Conservation (phyloP, 2,797 vertebrate genomes). For the Darevskia nairensis region DNA sequence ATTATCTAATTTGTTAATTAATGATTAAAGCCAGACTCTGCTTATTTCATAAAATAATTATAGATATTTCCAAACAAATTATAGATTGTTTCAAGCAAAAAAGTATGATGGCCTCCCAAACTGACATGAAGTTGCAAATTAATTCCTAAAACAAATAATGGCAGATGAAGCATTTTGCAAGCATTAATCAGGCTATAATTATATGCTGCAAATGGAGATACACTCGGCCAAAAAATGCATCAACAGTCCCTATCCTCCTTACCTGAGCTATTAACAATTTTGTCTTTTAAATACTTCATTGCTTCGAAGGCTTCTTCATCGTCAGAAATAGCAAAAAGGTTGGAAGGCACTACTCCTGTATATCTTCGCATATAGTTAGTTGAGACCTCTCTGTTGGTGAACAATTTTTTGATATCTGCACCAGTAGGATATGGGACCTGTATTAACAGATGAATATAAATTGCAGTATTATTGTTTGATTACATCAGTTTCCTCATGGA, state of each 20-base stretch:
- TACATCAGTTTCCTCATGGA: not conserved
- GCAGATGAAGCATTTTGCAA: constrained; percentile 95
- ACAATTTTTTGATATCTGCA: constrained; percentile 65
- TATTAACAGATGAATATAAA: constrained; percentile 20
- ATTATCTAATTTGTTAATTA: constrained; percentile 87
- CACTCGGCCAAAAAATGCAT: constrained; percentile 80
- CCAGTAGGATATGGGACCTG: constrained; percentile 83
- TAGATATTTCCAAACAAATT: constrained; percentile 86
- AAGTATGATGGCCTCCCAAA: constrained; percentile 82
- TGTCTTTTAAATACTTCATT: constrained; percentile 81
- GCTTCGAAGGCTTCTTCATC: constrained; percentile 81
- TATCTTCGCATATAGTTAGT: constrained; percentile 56
- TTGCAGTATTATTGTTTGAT: not conserved
- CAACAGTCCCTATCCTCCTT: constrained; percentile 66
- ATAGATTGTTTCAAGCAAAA: constrained; percentile 82
- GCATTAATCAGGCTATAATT: constrained; percentile 95
- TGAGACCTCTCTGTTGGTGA: constrained; percentile 67
- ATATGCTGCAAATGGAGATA: constrained; percentile 87
- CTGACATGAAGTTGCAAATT: constrained; percentile 95
- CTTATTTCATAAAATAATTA: constrained; percentile 89
- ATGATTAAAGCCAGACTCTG: constrained; percentile 83
- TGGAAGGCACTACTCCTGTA: constrained; percentile 79
- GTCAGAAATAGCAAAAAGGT: constrained; percentile 88
- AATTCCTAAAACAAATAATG: constrained; percentile 91
- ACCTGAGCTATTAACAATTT: constrained; percentile 80